Evolutionary conservation across 2,888 invertebrate species (phyloP).

Genomic region (Pilophorus perplexus): DNA sequence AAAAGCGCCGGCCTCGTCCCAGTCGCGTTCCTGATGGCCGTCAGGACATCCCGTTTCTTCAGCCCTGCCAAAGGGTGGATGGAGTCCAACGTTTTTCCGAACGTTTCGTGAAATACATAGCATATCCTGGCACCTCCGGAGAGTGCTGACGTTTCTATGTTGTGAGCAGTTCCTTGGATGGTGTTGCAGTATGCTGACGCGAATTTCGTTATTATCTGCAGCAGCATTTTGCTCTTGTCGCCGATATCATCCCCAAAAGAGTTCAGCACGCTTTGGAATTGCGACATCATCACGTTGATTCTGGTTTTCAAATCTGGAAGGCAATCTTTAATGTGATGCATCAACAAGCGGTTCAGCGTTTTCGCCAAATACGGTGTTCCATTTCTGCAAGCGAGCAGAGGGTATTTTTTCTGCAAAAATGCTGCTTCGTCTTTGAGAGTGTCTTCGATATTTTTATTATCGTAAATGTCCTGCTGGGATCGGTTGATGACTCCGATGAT

Average conservation of each 20-base stretch:
- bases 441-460: constrained; percentile 53
- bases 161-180: constrained; percentile 62
- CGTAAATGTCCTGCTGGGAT: constrained; percentile 60
- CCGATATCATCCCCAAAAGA: constrained; percentile 63
- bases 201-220: constrained; percentile 64
- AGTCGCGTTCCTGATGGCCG: constrained; percentile 65
- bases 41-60: constrained; percentile 60
- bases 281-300: constrained; percentile 60
- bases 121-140: constrained; percentile 63
- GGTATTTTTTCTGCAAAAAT: constrained; percentile 61
- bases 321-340: constrained; percentile 64
- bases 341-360: constrained; percentile 60
- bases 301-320: constrained; percentile 60
- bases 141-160: constrained; percentile 58
- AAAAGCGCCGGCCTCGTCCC: constrained; percentile 54
- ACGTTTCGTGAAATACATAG: constrained; percentile 66
- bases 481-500: constrained; percentile 66
- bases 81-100: constrained; percentile 58
- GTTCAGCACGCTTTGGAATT: constrained; percentile 59
- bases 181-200: constrained; percentile 63
- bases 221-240: constrained; percentile 59
- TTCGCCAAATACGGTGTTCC: constrained; percentile 61
- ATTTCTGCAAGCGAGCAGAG: constrained; percentile 60
- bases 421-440: constrained; percentile 60
- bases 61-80: constrained; percentile 61